Evolutionary conservation across 2,797 vertebrate species (phyloP).

Genomic region (Champsocephalus gunnari): DNA sequence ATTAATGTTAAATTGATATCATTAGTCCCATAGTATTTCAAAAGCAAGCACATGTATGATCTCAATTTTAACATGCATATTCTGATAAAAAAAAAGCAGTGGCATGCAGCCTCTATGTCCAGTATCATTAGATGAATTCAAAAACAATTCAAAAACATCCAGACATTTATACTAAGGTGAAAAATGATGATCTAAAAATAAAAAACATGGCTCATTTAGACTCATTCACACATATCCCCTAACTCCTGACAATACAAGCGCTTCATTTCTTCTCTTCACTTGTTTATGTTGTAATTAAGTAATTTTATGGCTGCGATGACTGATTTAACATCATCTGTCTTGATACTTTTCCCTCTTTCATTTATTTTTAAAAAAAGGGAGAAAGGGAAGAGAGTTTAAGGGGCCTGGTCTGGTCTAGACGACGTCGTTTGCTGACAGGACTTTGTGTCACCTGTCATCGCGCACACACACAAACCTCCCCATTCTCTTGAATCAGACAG

Average conservation of each 20-base stretch:
- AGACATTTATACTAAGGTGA: neutral
- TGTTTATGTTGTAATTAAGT: conserved; percentile 70
- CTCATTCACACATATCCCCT: conserved; percentile 9
- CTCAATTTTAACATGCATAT: neutral
- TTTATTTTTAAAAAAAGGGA: conserved; percentile 53
- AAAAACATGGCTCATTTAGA: conserved; percentile 19
- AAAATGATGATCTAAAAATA: conserved; percentile 29
- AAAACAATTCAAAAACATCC: conserved; percentile 7
- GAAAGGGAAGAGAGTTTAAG: conserved; percentile 48
- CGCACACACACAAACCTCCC: neutral
- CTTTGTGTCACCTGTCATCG: conserved; percentile 67
- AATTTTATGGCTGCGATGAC: conserved; percentile 65
- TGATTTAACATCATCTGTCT: conserved; percentile 60
- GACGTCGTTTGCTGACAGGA: conserved; percentile 49
- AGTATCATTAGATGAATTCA: neutral
- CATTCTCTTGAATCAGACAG: conserved; percentile 32
- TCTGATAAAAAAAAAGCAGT: neutral
- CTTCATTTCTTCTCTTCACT: conserved; percentile 29
- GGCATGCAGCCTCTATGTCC: neutral
- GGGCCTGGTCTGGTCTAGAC: conserved; percentile 47
- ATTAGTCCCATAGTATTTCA: neutral
- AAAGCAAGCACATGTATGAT: neutral
- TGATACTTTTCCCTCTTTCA: conserved; percentile 53
- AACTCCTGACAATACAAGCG: conserved; percentile 35
- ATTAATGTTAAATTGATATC: neutral